These are phyloP conservation scores for Halocaridina rubra DNA, from an alignment of 2,888 invertebrate genomes.

Conservation along the genomic window DNA sequence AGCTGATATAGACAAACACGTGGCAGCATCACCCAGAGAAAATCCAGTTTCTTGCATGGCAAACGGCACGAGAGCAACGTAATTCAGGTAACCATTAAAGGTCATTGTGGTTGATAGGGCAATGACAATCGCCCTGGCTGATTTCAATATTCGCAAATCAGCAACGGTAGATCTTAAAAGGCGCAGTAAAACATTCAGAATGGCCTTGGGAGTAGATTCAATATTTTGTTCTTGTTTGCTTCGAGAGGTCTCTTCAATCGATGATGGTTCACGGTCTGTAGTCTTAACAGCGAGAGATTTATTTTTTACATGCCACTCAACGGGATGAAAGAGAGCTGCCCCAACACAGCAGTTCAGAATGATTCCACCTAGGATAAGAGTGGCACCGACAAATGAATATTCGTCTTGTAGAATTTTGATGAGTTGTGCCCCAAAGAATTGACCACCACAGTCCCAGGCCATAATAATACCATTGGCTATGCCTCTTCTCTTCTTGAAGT, in stretches of 20 bases:
- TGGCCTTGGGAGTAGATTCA: not conserved
- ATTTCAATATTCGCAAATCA: not conserved
- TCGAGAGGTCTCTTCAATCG: not conserved
- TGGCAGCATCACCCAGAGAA: constrained; percentile 12
- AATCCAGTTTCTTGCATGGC: constrained; percentile 37
- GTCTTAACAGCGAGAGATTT: too few relatives aligned
- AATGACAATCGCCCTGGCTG: not conserved
- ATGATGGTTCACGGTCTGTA: not conserved
- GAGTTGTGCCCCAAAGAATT: constrained; percentile 19
- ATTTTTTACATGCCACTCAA: constrained; percentile 30
- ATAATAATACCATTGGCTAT: constrained; percentile 36
- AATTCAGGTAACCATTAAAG: constrained; percentile 21
- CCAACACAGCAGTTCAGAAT: constrained; percentile 34
- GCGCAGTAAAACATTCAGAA: not conserved
- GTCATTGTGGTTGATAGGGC: not conserved
- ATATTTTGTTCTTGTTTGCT: not conserved
- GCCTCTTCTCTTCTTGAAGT: constrained; percentile 43
- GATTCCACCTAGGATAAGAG: constrained; percentile 39
- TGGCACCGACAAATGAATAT: constrained; percentile 31
- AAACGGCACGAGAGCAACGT: constrained; percentile 30
- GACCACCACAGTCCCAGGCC: constrained; percentile 20
- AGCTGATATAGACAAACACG: constrained; percentile 17
- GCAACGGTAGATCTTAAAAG: not conserved
- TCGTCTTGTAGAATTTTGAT: constrained; percentile 19
- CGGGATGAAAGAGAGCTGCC: constrained; percentile 42